Evolutionary conservation across 2,888 invertebrate species (phyloP), one percentile per base, ranked within the genome.

Genomic region (Tetranychus truncatus): DNA sequence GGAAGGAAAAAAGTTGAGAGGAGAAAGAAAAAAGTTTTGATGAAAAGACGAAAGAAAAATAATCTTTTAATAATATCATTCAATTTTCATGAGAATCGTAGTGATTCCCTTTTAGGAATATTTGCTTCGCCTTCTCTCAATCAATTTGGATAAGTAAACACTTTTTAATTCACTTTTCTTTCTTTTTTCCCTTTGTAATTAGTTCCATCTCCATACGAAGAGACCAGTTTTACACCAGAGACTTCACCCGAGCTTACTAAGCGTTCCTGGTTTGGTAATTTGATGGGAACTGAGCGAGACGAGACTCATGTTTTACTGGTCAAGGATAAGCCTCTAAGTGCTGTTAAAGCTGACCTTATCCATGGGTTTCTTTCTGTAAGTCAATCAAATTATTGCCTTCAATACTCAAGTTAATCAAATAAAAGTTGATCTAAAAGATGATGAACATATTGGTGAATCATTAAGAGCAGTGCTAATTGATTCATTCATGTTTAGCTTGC

Each of bases 231-330:
- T 76, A 95, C 95, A 11, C 95, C 96, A 0, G 95, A 95, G 81
- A 91, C 95, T 0, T 95, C 95, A 0, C 95, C 95, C 0, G 95
- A 96, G 84, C 85, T 95, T 75, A 96, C 96, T 69, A 97, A 97
- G 84, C 90, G 94, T 79, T 97, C 97, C 0, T 99, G 97, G 97
- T 99, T 99, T 84, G 97, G 97, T 15, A 94, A 94, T 79, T 85
- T 99, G 79, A 91, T 99, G 85, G 91, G 95, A 6, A 94, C 91
- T 5, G 95, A 92, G 82, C 91, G 96, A 81, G 97, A 99, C 81
- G 96, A 97, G 83, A 93, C 92, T 6, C 79, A 96, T 84, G 95
- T 96, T 55, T 91, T 97, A 76, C 86, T 97, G 78, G 94, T 97
- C 7, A 94, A 95, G 81, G 96, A 95, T 66, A 95, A 95, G 82